A percentile compares a stretch with the other conserved stretches of the same genome.
phyloP scores from a whole-genome alignment of 2,113 vertebrate genomes.

The Glareola pratincola region DNA sequence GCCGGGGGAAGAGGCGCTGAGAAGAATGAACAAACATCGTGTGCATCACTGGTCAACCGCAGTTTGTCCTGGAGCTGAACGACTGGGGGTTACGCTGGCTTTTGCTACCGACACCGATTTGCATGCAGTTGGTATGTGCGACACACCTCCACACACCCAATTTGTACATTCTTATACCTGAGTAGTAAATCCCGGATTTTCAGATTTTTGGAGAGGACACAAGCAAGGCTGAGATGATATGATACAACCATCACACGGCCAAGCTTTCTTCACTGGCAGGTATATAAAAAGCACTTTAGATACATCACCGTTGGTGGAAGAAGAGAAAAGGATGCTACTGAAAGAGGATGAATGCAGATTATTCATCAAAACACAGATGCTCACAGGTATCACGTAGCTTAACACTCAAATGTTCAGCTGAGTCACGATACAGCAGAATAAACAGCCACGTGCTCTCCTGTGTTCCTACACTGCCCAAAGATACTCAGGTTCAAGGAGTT shows the following conservation, averaged over 20 bases:
- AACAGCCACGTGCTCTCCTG: background rate
- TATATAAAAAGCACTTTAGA: background rate
- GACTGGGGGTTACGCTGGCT: background rate
- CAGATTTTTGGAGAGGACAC: background rate
- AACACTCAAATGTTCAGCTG: background rate
- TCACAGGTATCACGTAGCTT: background rate
- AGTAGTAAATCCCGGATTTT: background rate
- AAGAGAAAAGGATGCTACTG: background rate
- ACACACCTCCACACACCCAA: background rate
- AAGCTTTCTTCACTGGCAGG: background rate
- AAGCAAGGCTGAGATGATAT: background rate
- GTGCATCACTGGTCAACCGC: background rate
- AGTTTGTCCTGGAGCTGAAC: background rate
- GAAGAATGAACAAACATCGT: background rate
- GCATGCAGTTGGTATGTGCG: fast-evolving
- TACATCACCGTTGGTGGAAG: fast-evolving
- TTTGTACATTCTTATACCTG: fast-evolving
- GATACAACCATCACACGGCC: fast-evolving
- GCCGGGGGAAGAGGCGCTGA: background rate
- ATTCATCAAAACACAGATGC: background rate
- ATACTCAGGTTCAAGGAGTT: background rate
- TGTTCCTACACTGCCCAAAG: background rate
- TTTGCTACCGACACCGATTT: background rate
- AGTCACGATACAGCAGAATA: background rate
- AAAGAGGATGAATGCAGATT: background rate